phyloP scores from a whole-genome alignment of 2,888 invertebrate species.

The Timandra comae region DNA sequence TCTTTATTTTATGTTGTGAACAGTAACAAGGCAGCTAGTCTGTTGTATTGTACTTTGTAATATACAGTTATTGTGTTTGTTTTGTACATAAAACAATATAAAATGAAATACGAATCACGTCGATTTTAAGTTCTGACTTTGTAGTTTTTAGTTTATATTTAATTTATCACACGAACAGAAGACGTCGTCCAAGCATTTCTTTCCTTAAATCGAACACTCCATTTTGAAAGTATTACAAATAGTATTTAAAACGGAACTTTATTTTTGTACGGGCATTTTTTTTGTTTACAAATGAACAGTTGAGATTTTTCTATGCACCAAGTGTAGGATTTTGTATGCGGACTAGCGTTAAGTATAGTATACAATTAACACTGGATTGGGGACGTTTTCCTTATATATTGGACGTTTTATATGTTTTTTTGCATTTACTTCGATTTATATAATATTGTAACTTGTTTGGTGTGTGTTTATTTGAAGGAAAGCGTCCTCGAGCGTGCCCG shows the following conservation, averaged over 20 bases:
- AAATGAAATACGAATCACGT: slow-evolving; percentile 43
- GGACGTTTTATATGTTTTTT: slow-evolving; percentile 6
- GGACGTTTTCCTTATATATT: slow-evolving; percentile 42
- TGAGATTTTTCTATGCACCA: slow-evolving; percentile 41
- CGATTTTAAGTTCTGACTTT: slow-evolving; percentile 27
- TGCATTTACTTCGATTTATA: slow-evolving; percentile 20
- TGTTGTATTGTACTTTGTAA: slow-evolving; percentile 15
- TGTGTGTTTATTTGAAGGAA: slow-evolving; percentile 25
- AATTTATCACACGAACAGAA: slow-evolving; percentile 1
- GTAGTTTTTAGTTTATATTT: slow-evolving; percentile 10
- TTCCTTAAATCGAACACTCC: slow-evolving; percentile 35
- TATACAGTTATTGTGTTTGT: slow-evolving; percentile 36
- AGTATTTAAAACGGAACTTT: slow-evolving; percentile 45
- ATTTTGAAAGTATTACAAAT: slow-evolving; percentile 43
- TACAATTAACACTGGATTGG: slow-evolving; percentile 25
- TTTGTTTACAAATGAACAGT: slow-evolving; percentile 33
- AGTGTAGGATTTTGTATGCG: slow-evolving; percentile 53
- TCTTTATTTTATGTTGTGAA: slow-evolving; percentile 22
- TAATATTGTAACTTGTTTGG: slow-evolving; percentile 8
- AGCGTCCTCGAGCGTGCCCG: slow-evolving; percentile 33
- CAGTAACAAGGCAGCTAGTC: slow-evolving; percentile 42
- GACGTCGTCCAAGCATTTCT: slow-evolving; percentile 19
- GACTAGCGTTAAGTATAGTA: slow-evolving; percentile 39
- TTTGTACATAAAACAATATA: slow-evolving; percentile 35
- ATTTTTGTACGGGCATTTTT: slow-evolving; percentile 61